phyloP scores from a whole-genome alignment of 2,888 invertebrate species.

The Drosophila pegasa region DNA sequence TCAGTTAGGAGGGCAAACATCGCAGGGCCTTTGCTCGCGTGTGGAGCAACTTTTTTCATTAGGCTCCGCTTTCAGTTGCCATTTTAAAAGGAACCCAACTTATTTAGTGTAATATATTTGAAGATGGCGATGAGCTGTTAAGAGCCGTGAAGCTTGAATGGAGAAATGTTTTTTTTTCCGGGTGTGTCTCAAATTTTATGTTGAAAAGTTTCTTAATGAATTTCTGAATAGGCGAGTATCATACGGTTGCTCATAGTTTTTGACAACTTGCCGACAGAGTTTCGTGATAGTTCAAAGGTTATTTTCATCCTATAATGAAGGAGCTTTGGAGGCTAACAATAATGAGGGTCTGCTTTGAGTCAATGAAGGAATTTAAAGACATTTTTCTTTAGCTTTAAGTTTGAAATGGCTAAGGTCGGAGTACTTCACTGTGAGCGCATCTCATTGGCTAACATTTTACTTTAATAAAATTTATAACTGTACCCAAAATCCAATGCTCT shows the following conservation, averaged over 20 bases:
- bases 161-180: constrained; percentile 15
- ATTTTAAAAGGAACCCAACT: constrained; percentile 26
- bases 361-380: background rate
- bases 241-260: background rate
- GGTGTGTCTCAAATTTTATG: constrained; percentile 27
- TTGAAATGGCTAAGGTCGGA: too few species aligned
- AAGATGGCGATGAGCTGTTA: constrained; percentile 14
- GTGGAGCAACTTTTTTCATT: constrained; percentile 48
- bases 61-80: constrained; percentile 34
- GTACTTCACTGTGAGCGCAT: too few species aligned
- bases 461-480: too few species aligned
- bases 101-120: constrained; percentile 21
- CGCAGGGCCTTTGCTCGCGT: constrained; percentile 20
- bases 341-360: background rate
- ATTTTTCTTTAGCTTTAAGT: background rate
- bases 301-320: background rate
- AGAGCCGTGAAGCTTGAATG: constrained; percentile 25
- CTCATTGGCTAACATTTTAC: too few species aligned
- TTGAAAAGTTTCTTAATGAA: constrained; percentile 29
- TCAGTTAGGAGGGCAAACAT: constrained; percentile 3
- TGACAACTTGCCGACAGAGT: constrained; percentile 4
- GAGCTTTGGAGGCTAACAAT: background rate
- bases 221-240: background rate
- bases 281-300: background rate
- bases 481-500: too few species aligned